Percentiles rank a stretch among this genome's conserved stretches.
Conservation (phyloP, 2,113 vertebrate genomes). For the Phoxinus phoxinus region DNA sequence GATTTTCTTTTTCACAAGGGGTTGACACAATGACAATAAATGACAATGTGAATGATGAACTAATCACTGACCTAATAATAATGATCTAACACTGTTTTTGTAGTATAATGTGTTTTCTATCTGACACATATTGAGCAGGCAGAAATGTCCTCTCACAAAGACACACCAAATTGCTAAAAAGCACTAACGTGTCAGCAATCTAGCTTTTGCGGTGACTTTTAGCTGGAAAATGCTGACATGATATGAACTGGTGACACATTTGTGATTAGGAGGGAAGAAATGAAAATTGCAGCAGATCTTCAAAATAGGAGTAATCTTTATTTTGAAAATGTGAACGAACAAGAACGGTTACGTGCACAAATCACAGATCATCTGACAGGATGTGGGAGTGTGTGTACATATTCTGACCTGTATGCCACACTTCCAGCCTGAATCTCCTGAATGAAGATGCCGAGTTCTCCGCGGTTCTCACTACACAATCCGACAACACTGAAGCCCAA, state of each 20-base stretch:
- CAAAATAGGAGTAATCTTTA: neutral
- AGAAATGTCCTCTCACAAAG: conserved; percentile 3
- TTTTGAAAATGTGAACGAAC: neutral
- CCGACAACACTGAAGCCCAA: conserved; percentile 86
- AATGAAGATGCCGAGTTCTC: conserved; percentile 86
- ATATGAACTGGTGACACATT: conserved; percentile 17
- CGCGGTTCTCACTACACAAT: conserved; percentile 81
- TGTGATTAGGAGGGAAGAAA: neutral
- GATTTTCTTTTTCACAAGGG: neutral
- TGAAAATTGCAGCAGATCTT: neutral
- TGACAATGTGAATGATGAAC: neutral
- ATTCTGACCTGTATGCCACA: conserved; percentile 77
- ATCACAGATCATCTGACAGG: neutral
- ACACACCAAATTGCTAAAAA: neutral
- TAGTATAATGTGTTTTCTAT: neutral
- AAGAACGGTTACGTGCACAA: neutral
- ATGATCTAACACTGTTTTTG: neutral
- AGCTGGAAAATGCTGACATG: neutral
- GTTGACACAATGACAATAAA: neutral
- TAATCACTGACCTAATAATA: neutral
- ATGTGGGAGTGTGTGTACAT: neutral
- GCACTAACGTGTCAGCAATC: conserved; percentile 1
- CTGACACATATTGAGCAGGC: neutral
- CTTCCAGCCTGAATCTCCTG: conserved; percentile 86
- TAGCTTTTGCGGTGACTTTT: neutral